Evolutionary conservation across 2,797 vertebrate species (phyloP), one percentile per base, ranked within the genome.

Genomic region (Mus spretus): DNA sequence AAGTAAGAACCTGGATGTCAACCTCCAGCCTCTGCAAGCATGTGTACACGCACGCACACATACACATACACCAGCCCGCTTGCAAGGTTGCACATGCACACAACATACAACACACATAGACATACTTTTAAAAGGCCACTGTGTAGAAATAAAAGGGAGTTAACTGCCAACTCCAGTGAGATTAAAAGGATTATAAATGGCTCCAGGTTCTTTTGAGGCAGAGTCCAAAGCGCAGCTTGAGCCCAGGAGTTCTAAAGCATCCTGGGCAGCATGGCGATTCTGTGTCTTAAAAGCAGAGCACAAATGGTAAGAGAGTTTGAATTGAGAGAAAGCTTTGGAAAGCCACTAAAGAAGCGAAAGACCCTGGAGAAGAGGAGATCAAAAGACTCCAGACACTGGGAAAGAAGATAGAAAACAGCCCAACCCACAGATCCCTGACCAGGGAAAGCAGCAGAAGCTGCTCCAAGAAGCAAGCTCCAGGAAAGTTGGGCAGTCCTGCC

Each of bases 161-260:
- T 88, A 24, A 79, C 31, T 83, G 82, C 61, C 50, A 75, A 88
- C 13, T 50, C 92, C 50, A 90, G 61, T 90, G 55, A 87, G 92
- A 94, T 90, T 86, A 72, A 90, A 63, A 94, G n/a, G 9, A 63
- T 75, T 75, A 44, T 89, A 95, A 70, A 4, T 79, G 44, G 4
- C 31, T 47, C 19, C 19, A 22, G 12, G 24, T 40, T 20, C 44
- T 85, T 74, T 61, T 44, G 24, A 61, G 81, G 40, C 80, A 85
- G 70, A 31, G 17, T 59, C 44, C 37, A 26, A 28, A 75, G 11
- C 34, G 40, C 47, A 50, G n/a, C 47, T 34, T 53, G 47, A 86
- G 19, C n/a, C 47, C 37, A 70, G 50, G 20, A 47, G 14, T n/a
- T 79, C 28, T n/a, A 70, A 31, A n/a, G 28, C 9, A 72, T 12